phyloP scores from a whole-genome alignment of 2,797 vertebrate species.

The Varecia variegata region DNA sequence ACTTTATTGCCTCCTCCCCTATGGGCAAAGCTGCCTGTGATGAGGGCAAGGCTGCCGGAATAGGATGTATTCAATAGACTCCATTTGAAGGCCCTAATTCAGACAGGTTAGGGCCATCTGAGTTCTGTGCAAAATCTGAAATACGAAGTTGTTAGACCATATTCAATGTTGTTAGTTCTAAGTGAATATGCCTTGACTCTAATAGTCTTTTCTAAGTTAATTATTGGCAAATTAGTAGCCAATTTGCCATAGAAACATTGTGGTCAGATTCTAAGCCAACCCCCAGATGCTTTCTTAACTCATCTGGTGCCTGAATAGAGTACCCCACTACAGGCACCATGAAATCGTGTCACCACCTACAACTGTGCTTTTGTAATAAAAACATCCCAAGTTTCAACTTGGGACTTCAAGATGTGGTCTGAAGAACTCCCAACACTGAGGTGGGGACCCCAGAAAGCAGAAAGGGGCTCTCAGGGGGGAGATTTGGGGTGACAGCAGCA shows the following conservation, averaged over 20 bases:
- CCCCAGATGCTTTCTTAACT: neutral
- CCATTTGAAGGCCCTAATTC: conserved; percentile 44
- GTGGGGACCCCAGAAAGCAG: neutral
- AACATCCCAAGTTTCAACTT: neutral
- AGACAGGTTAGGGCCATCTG: neutral
- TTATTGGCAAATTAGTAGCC: conserved; percentile 57
- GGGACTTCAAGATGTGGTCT: neutral
- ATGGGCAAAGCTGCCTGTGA: neutral
- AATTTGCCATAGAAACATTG: conserved; percentile 63
- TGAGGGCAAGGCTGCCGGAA: neutral
- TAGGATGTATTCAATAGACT: conserved; percentile 69
- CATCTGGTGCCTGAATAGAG: neutral
- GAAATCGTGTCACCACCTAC: neutral
- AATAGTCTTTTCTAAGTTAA: conserved; percentile 38
- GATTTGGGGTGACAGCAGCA: neutral
- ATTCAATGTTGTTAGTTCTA: conserved; percentile 2
- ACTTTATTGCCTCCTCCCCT: conserved; percentile 60
- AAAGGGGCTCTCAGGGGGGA: neutral
- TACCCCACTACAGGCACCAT: neutral
- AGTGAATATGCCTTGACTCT: conserved; percentile 19
- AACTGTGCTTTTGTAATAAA: conserved; percentile 8
- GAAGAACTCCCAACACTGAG: neutral
- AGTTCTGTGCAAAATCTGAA: conserved; percentile 2
- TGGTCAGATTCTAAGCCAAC: conserved; percentile 46
- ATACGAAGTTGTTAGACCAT: neutral